Percentiles rank a stretch among this genome's conserved stretches.
These are phyloP conservation scores for Eumeta japonica DNA, from an alignment of 1,140 invertebrate species.

Conservation along the genomic window DNA sequence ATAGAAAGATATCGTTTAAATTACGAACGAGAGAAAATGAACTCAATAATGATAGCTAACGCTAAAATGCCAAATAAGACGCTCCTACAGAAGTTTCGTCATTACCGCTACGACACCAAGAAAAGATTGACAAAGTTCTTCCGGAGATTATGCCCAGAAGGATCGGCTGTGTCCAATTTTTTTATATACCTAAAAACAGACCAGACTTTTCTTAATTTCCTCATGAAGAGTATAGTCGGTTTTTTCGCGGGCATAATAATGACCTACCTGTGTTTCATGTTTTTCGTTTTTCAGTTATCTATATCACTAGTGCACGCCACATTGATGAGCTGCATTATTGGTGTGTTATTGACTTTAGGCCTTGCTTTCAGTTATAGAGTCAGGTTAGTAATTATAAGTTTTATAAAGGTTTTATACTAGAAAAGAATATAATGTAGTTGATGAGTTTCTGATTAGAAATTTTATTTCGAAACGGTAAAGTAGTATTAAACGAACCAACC, in stretches of 20 bases:
- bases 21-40: constrained; percentile 56
- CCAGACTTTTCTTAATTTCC: constrained; percentile 61
- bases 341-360: constrained; percentile 63
- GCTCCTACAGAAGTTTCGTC: constrained; percentile 41
- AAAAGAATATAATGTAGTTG: no score
- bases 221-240: constrained; percentile 62
- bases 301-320: constrained; percentile 57
- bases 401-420: no score
- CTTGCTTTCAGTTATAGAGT: constrained; percentile 65
- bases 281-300: constrained; percentile 65
- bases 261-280: constrained; percentile 65
- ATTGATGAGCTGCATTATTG: constrained; percentile 61
- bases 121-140: constrained; percentile 34
- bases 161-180: constrained; percentile 43
- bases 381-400: constrained; percentile 48
- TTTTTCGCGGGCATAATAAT: constrained; percentile 62
- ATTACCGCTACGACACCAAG: constrained; percentile 39
- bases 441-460: no score
- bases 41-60: constrained; percentile 45
- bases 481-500: neutral
- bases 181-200: constrained; percentile 51
- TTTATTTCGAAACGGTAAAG: no score
- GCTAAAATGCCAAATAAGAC: constrained; percentile 36
- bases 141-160: constrained; percentile 31
- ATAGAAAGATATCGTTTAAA: constrained; percentile 40